These are phyloP conservation scores for Myripristis murdjan DNA, from an alignment of 2,797 vertebrate genomes.

Conservation along the genomic window DNA sequence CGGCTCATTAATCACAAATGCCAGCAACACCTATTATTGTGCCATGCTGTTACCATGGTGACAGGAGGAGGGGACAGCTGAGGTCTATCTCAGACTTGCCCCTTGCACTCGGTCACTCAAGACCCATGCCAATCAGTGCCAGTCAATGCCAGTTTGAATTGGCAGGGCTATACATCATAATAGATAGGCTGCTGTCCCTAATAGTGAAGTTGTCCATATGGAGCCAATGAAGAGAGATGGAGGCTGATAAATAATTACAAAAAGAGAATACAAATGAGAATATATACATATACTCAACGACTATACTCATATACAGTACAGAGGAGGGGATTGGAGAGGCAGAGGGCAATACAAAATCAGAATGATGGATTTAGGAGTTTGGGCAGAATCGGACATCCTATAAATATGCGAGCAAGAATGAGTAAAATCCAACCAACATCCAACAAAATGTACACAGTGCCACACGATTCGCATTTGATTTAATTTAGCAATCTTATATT, in stretches of 20 bases:
- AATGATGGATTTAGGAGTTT: too few relatives aligned
- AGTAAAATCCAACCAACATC: background rate
- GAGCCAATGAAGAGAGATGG: conserved; percentile 33
- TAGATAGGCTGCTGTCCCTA: conserved; percentile 56
- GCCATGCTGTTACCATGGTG: conserved; percentile 72
- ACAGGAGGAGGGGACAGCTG: conserved; percentile 48
- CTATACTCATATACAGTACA: too few relatives aligned
- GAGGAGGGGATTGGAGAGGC: too few relatives aligned
- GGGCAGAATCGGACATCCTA: too few relatives aligned
- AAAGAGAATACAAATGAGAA: too few relatives aligned
- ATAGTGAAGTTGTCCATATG: conserved; percentile 43
- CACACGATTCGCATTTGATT: background rate
- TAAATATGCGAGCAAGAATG: too few relatives aligned
- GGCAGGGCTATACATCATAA: conserved; percentile 73
- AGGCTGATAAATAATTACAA: conserved; percentile 37
- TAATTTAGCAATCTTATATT: background rate
- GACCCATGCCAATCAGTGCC: conserved; percentile 74
- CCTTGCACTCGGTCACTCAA: conserved; percentile 57
- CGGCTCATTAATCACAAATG: conserved; percentile 85
- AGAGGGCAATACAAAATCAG: too few relatives aligned
- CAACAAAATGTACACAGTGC: background rate
- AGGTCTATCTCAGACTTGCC: conserved; percentile 67
- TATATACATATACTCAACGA: too few relatives aligned
- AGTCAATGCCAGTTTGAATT: conserved; percentile 78
- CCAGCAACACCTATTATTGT: conserved; percentile 65